phyloP scores from a whole-genome alignment of 2,113 vertebrate genomes.

The Ophiodon elongatus region DNA sequence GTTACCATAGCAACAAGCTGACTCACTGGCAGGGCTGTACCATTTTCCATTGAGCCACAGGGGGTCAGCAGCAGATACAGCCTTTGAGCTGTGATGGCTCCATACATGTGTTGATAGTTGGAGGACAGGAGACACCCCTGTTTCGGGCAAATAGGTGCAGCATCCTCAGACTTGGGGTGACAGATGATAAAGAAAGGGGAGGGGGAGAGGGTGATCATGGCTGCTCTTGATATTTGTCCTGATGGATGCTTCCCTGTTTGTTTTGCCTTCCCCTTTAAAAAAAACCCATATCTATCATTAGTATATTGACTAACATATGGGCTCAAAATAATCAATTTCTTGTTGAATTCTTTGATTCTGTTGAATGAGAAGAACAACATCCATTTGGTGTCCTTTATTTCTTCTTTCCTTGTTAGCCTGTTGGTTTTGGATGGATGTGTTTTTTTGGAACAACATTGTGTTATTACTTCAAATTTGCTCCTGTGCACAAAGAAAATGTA shows the following conservation, averaged over 20 bases:
- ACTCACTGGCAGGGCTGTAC: constrained; percentile 82
- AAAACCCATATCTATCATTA: not conserved
- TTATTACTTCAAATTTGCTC: not conserved
- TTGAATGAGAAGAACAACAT: not conserved
- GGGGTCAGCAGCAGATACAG: constrained; percentile 73
- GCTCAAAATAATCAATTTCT: not conserved
- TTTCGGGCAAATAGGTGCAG: constrained; percentile 25
- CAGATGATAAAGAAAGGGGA: constrained; percentile 45
- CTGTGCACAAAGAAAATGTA: not conserved
- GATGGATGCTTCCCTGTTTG: constrained; percentile 35
- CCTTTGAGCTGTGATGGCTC: constrained; percentile 19
- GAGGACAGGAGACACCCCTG: constrained; percentile 64
- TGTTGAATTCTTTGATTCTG: not conserved
- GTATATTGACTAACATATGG: not conserved
- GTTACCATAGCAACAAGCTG: constrained; percentile 87
- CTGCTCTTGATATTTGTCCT: constrained; percentile 37
- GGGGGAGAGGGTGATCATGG: constrained; percentile 36
- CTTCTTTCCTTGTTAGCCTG: not conserved
- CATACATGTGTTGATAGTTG: constrained; percentile 12
- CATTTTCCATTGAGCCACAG: constrained; percentile 71
- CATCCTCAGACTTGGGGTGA: constrained; percentile 44
- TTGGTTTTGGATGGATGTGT: constrained; percentile 10
- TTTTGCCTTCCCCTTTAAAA: not conserved
- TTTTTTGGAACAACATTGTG: not conserved
- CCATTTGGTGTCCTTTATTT: not conserved